Percentiles rank a stretch among this genome's conserved stretches.
Conservation (phyloP, 2,113 vertebrate genomes). For the Macquaria australasica region DNA sequence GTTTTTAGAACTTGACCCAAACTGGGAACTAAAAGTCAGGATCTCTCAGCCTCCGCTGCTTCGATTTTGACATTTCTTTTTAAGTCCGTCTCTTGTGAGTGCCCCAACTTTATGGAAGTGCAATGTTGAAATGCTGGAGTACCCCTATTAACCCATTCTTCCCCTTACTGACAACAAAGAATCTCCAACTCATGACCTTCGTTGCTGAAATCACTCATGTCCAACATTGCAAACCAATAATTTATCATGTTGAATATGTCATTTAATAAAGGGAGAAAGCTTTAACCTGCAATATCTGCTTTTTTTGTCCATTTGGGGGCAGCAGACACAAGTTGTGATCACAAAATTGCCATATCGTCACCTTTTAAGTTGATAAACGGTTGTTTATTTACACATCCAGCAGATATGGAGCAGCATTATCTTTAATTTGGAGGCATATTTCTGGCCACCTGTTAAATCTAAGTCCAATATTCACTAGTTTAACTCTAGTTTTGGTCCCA, state of each 20-base stretch:
- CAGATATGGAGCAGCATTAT: neutral
- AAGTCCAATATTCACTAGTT: too few relatives aligned
- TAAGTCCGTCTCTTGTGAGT: neutral
- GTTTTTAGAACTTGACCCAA: too few relatives aligned
- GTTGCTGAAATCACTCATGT: neutral
- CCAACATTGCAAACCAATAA: neutral
- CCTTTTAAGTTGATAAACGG: neutral
- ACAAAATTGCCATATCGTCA: neutral
- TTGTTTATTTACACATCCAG: neutral
- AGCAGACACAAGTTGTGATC: neutral
- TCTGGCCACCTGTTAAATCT: too few relatives aligned
- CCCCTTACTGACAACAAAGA: neutral
- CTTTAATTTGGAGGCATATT: neutral
- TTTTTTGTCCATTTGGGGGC: neutral
- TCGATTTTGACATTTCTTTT: neutral
- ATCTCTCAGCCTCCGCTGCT: neutral
- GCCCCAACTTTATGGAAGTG: neutral
- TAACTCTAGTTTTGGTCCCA: neutral
- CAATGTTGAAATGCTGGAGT: too few relatives aligned
- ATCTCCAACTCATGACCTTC: neutral
- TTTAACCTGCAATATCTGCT: neutral
- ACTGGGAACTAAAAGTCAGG: neutral
- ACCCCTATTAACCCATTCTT: neutral
- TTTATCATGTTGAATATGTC: neutral
- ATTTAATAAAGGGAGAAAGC: neutral